These are phyloP conservation scores for Geococcyx californianus DNA, from an alignment of 2,113 vertebrate genomes.

Conservation along the genomic window DNA sequence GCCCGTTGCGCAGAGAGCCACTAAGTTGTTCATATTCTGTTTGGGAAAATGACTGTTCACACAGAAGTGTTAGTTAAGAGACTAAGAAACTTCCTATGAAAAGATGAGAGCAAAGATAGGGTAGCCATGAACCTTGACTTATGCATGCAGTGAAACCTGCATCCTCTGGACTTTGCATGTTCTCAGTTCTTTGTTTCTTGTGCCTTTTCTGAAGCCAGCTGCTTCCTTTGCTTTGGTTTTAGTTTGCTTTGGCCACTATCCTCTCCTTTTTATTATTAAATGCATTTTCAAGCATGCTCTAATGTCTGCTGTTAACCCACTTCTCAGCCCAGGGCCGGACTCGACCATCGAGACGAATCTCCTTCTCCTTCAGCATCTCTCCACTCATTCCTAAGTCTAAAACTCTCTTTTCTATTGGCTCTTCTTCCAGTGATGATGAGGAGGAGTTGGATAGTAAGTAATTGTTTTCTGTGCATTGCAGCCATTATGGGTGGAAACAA, in stretches of 20 bases:
- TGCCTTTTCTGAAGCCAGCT: not conserved
- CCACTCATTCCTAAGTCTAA: slow-evolving; percentile 92
- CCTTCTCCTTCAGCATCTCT: slow-evolving; percentile 92
- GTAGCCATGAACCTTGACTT: accelerated
- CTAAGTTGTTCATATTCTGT: not conserved
- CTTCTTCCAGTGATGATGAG: slow-evolving; percentile 92
- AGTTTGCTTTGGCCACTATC: not conserved
- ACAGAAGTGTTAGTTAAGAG: not conserved
- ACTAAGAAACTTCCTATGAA: not conserved
- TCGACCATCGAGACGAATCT: slow-evolving; percentile 84
- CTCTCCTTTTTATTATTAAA: slow-evolving; percentile 48
- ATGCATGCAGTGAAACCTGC: not conserved
- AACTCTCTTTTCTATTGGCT: slow-evolving; percentile 85
- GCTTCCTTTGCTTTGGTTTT: slow-evolving; percentile 1
- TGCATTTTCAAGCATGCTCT: slow-evolving; percentile 61
- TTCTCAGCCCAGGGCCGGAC: slow-evolving; percentile 78
- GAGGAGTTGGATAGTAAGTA: slow-evolving; percentile 91
- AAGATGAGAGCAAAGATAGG: not conserved
- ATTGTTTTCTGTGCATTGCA: not conserved
- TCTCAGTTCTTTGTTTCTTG: not conserved
- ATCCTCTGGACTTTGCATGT: not conserved
- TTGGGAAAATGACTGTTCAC: not conserved
- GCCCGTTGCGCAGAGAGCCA: not conserved
- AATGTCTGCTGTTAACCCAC: slow-evolving; percentile 77
- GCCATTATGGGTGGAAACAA: not conserved